These are phyloP conservation scores for Aulostomus chinensis DNA, from an alignment of 2,797 vertebrate genomes.

Conservation along the genomic window DNA sequence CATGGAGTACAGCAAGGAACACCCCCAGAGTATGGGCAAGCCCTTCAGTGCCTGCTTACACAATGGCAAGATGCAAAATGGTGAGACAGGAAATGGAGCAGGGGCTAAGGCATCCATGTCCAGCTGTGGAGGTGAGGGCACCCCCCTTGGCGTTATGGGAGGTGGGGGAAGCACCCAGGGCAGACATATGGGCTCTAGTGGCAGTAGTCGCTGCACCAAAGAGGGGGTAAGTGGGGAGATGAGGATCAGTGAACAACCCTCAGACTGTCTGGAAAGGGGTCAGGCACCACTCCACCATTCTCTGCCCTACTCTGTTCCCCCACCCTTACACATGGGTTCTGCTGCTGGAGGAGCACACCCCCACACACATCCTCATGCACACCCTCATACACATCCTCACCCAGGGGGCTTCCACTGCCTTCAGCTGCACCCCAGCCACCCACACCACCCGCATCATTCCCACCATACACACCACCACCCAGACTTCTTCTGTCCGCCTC, in stretches of 20 bases:
- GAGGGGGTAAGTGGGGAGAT: constrained; percentile 84
- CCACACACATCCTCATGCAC: constrained; percentile 83
- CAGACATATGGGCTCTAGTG: constrained; percentile 72
- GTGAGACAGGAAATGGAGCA: constrained; percentile 74
- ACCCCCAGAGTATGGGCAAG: constrained; percentile 80
- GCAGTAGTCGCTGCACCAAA: constrained; percentile 85
- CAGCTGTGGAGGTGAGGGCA: constrained; percentile 83
- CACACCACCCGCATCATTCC: constrained; percentile 85
- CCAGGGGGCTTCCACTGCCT: constrained; percentile 90
- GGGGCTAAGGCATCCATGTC: constrained; percentile 80
- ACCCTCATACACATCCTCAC: constrained; percentile 84
- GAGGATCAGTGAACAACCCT: constrained; percentile 86
- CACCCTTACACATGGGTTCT: constrained; percentile 84
- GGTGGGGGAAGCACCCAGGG: constrained; percentile 63
- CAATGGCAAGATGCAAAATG: constrained; percentile 89
- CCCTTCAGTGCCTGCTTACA: constrained; percentile 91
- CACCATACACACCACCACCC: constrained; percentile 88
- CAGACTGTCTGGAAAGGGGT: constrained; percentile 90
- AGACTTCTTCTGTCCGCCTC: constrained; percentile 89
- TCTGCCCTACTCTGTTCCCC: constrained; percentile 86
- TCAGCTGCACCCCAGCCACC: constrained; percentile 87
- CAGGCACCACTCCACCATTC: constrained; percentile 90
- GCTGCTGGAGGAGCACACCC: constrained; percentile 81
- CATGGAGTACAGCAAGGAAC: constrained; percentile 87
- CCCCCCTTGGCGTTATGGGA: constrained; percentile 64